Conservation (phyloP, 2,113 vertebrate species). For the Eolophus roseicapilla region DNA sequence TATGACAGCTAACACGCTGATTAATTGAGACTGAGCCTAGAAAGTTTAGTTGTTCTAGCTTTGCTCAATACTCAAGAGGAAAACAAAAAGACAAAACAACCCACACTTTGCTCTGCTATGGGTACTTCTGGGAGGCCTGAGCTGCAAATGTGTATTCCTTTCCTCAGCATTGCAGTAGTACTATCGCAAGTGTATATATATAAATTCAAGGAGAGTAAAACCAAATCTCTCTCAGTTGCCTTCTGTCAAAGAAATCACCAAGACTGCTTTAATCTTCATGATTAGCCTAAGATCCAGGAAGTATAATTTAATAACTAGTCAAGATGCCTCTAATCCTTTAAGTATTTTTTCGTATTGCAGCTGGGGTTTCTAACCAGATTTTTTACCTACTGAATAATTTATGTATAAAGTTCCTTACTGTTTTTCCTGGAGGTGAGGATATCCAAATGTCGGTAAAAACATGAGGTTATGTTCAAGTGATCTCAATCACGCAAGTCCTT, state of each 20-base stretch:
- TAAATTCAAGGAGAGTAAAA: not conserved
- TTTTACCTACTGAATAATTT: not conserved
- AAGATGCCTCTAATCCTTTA: not conserved
- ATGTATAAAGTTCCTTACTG: not conserved
- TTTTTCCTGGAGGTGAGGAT: not conserved
- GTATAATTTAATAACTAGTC: not conserved
- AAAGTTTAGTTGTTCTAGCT: not conserved
- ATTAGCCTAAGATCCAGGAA: not conserved
- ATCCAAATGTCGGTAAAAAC: not conserved
- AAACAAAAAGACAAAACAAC: accelerated
- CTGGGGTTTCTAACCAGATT: not conserved
- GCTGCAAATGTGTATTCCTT: not conserved
- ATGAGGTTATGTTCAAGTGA: not conserved
- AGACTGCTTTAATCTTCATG: not conserved
- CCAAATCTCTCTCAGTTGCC: not conserved
- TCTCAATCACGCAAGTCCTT: not conserved
- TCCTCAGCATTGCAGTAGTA: not conserved
- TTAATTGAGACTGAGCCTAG: not conserved
- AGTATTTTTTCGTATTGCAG: not conserved
- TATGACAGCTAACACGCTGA: not conserved
- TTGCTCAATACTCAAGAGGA: not conserved
- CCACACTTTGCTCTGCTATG: not conserved
- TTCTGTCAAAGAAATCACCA: not conserved
- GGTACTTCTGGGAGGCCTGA: not conserved
- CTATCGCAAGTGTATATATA: not conserved